Evolutionary conservation across 2,797 vertebrate species (phyloP).

Genomic region (Leptodactylus fallax): DNA sequence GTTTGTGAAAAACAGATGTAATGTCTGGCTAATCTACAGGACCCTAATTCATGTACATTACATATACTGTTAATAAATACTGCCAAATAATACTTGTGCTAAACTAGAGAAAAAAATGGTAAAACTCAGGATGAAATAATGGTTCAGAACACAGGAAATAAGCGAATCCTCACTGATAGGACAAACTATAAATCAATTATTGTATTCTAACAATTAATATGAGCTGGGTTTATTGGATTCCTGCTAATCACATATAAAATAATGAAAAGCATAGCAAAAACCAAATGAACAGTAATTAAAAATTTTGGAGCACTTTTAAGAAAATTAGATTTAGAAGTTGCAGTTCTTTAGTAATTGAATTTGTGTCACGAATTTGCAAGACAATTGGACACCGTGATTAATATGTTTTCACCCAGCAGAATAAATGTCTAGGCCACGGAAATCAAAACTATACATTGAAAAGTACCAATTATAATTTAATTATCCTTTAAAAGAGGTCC

Average conservation of each 20-base stretch:
- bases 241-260: slow-evolving; percentile 63
- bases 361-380: slow-evolving; percentile 84
- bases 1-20: too few species aligned
- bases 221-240: slow-evolving; percentile 32
- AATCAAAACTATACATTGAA: not conserved
- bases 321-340: slow-evolving; percentile 84
- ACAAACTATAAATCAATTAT: not conserved
- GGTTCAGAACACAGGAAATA: not conserved
- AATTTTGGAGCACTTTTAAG: slow-evolving; percentile 76
- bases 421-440: not conserved
- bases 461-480: not conserved
- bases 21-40: too few species aligned
- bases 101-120: not conserved
- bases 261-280: slow-evolving; percentile 79
- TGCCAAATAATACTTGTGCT: too few species aligned
- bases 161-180: not conserved
- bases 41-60: too few species aligned
- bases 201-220: not conserved
- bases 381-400: slow-evolving; percentile 84
- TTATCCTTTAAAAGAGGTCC: not conserved
- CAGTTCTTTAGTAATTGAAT: slow-evolving; percentile 84
- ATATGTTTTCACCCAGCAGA: slow-evolving; percentile 79
- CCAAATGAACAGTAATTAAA: slow-evolving; percentile 65
- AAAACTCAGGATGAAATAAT: not conserved
- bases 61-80: too few species aligned